These are phyloP conservation scores for Arctia plantaginis DNA, from an alignment of 2,888 invertebrate genomes.

Conservation along the genomic window DNA sequence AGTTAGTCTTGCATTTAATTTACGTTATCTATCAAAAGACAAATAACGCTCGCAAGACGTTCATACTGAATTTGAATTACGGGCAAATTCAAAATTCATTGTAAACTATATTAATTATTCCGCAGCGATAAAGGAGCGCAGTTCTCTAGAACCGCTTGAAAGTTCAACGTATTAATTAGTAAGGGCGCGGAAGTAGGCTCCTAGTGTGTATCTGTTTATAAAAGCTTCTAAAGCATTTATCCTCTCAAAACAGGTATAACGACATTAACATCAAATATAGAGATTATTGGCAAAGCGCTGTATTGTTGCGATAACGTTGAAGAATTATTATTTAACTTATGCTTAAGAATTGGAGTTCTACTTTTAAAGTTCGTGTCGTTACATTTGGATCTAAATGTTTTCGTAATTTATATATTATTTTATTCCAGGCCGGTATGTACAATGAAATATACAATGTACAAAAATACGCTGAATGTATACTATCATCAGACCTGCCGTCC, in stretches of 20 bases:
- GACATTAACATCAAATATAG: constrained; percentile 9
- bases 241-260: constrained; percentile 25
- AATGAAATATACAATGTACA: no score
- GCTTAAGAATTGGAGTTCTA: background rate
- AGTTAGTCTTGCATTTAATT: constrained; percentile 13
- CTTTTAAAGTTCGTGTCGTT: background rate
- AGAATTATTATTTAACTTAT: background rate
- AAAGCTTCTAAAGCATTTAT: constrained; percentile 43
- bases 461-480: no score
- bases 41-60: constrained; percentile 19
- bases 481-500: no score
- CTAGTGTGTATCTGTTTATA: constrained; percentile 28
- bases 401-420: no score
- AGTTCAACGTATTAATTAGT: constrained; percentile 47
- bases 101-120: constrained; percentile 49
- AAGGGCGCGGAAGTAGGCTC: constrained; percentile 22
- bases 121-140: constrained; percentile 34
- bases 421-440: no score
- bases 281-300: constrained; percentile 9
- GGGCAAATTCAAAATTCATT: constrained; percentile 35
- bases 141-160: constrained; percentile 30
- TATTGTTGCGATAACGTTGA: constrained; percentile 1
- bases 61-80: constrained; percentile 26
- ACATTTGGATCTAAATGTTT: background rate
- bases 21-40: background rate